Conservation (phyloP, 2,113 vertebrate species). For the Actinemys pallida region DNA sequence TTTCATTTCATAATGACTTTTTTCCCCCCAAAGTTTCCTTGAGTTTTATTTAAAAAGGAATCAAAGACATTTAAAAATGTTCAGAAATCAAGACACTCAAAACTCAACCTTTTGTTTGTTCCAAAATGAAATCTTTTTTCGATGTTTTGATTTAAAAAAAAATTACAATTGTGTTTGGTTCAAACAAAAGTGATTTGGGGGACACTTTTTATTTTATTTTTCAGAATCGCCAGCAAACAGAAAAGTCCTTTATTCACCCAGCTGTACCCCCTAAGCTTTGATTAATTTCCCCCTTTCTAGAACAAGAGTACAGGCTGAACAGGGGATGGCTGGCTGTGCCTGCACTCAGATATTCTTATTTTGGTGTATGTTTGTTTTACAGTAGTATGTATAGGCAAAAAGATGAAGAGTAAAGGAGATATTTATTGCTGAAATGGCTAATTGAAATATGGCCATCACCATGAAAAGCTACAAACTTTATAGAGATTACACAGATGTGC, state of each 20-base stretch:
- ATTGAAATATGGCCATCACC: neutral
- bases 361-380: neutral
- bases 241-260: neutral
- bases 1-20: neutral
- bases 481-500: neutral
- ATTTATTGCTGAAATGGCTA: neutral
- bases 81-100: neutral
- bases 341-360: neutral
- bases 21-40: neutral
- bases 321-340: neutral
- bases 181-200: neutral
- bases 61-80: neutral
- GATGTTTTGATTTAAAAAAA: neutral
- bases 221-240: neutral
- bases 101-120: neutral
- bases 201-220: neutral
- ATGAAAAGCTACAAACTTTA: neutral
- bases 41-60: neutral
- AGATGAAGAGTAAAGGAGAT: neutral
- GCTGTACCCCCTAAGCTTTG: neutral
- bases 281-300: neutral
- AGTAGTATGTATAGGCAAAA: neutral
- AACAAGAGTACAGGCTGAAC: neutral
- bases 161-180: neutral
- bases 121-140: neutral